Base-by-base conservation (phyloP, 2,113 vertebrate species). In the Prinia subflava region DNA sequence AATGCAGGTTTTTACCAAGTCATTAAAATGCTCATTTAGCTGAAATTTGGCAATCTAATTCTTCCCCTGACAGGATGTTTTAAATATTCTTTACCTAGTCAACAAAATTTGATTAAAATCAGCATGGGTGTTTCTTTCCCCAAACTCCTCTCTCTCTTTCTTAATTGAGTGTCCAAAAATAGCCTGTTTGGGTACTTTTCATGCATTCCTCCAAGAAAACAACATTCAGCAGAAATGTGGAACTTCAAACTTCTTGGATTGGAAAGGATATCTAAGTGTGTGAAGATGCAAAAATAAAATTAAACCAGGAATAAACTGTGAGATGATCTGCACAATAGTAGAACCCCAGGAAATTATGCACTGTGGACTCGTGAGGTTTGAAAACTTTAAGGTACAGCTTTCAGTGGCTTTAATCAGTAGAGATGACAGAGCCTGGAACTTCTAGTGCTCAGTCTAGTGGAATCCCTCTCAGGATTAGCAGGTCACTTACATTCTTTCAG, bases 61-160 rank as follows among this genome's bases (percentile, higher is more conserved):
- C 22, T 73, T 85, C 76, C 74, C 15, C n/a, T n/a, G 39, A 86
- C 3, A 21, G 90, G 85, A 46, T 76, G 44, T 62, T 95, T 94
- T 79, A 91, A 88, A 96, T 94, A 80, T 31, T 62, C 41, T 88
- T 79, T 86, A 91, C 73, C 63, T 92, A 84, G 88, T 81, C 64
- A 91, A 87, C 60, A 90, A 94, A 87, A 89, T 52, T 44, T 92
- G 46, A 90, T 92, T 89, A 95, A 96, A 92, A 94, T 81, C 69
- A 91, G 37, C 68, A 67, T 63, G 77, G 49, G 25, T 92, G 37
- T 88, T 86, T 80, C 41, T 78, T 79, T 75, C 28, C 11, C 41
- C 24, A 63, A 30, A 70, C 39, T 64, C 7, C 10, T 33, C 12
- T 60, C 56, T 91, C 41, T 44, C 27, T 12, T 84, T 50, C 44